Base-by-base conservation (phyloP, 2,888 invertebrate genomes). In the Anthrax anthrax region DNA sequence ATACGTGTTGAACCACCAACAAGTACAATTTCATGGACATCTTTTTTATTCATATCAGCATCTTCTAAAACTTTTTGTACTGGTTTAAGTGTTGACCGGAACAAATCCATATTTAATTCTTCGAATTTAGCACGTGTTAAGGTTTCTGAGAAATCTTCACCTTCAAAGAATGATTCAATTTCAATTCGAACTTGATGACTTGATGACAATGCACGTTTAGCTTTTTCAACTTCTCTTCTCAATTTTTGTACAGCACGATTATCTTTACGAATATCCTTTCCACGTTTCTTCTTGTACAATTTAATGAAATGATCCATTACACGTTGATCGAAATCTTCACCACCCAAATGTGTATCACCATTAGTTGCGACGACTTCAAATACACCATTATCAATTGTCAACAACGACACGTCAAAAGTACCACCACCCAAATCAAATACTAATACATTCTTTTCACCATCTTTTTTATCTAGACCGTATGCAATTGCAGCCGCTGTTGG, bases 281-380 rank as follows among this genome's bases (percentile, higher is more conserved):
- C 91, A 78, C 89, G 91, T 82, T 96, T 95, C 77, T 94, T 95
- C 77, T 96, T 95, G 80, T 92, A 92, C 64, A 96, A 70, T 69
- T 97, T 96, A 69, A 95, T 91, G 75, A 98, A 97, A 72, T 98
- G 94, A 60, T 97, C 95, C 92, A 96, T 94, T 4, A 96, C 92
- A 55, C 92, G 78, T 70, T 96, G 94, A 72, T 96, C 95, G 69
- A 96, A 98, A 74, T 98, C 97, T 73, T 98, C 97, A 67, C 97
- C 97, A 61, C 97, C 95, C 72, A 96, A 80, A 70, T 96, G 95
- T 57, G 95, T 96, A 66, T 96, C 95, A 60, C 96, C 96, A 39
- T 69, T 69, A 47, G 68, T 69, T 34, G 68, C 62, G 29, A 69
- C 67, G 32, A 69, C 82, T 73, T 98, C 97, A 67, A 98, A 98